Conservation (phyloP, 2,113 vertebrate genomes). For the Corythornis vintsioides region DNA sequence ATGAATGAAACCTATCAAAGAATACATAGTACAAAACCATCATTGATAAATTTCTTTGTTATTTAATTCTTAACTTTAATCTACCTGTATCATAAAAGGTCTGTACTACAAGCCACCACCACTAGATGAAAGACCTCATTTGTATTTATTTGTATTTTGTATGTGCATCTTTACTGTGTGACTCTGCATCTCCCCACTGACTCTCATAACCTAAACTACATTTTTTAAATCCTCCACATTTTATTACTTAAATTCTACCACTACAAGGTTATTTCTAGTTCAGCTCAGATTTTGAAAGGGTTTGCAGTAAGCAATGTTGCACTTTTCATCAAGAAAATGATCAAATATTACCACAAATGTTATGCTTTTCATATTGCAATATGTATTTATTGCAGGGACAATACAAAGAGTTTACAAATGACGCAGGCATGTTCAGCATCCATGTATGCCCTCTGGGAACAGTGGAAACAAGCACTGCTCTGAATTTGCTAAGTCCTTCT, state of each 20-base stretch:
- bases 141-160: neutral
- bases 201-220: neutral
- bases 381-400: neutral
- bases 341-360: neutral
- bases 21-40: neutral
- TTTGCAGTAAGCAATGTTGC: neutral
- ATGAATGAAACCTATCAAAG: constrained; percentile 49
- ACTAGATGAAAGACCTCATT: neutral
- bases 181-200: neutral
- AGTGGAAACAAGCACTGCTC: neutral
- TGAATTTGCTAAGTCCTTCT: neutral
- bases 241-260: neutral
- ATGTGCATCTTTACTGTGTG: accelerated
- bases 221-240: neutral
- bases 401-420: neutral
- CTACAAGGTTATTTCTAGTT: neutral
- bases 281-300: neutral
- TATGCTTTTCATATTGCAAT: neutral
- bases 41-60: neutral
- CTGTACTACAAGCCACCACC: neutral
- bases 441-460: accelerated
- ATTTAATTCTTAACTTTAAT: neutral
- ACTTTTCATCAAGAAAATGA: neutral
- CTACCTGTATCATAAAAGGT: neutral
- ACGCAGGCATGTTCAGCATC: neutral